Evolutionary conservation across 1,140 invertebrate species (phyloP), one percentile per base, ranked within the genome.

Genomic region (Drosophila lini): DNA sequence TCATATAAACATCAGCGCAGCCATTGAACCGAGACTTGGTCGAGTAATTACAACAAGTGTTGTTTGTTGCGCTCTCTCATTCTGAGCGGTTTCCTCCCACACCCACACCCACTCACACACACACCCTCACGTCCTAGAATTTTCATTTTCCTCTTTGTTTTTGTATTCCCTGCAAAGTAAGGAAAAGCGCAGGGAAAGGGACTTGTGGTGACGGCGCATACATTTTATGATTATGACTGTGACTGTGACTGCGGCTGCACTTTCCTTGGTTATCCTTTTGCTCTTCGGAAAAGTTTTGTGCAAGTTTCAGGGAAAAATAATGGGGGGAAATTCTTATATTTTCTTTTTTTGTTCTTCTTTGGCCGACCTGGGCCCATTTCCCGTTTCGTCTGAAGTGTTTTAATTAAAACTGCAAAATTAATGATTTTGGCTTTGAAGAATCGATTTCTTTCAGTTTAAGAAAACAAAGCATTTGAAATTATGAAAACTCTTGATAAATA

Each of bases 151-250:
- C 22, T 11, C 36, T 75, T 42, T 55, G 52, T 32, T 65, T 80
- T 56, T 58, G 56, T 31, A 19, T 15, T 36, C 7, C 32, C 19
- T 53, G 50, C 15, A 36, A 22, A 22, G 32, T 22, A 15, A 61
- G 22, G 32, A 41, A 61, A 31, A 48, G 40, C 28, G 16, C 40
- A 9, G 15, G 40, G 41, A 42, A 38, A 34, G 42, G 38, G 44
- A 56, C n/a, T 47, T 50, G 71, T 67, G 74, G 61, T 70, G 81
- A 86, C 82, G 78, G 78, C 69, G 81, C 61, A 78, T 78, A 86
- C 83, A 89, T 89, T 89, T 89, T 89, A 88, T 89, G 84, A 89
- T 89, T 88, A 88, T 88, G 84, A 83, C 68, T 83, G 67, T 38
- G 34, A 60, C 61, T 48, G 28, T 77, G 76, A 80, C 80, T 89